Evolutionary conservation across 2,888 invertebrate genomes (phyloP), one percentile per base, ranked within the genome.

Genomic region (Brachyopa scutellaris): DNA sequence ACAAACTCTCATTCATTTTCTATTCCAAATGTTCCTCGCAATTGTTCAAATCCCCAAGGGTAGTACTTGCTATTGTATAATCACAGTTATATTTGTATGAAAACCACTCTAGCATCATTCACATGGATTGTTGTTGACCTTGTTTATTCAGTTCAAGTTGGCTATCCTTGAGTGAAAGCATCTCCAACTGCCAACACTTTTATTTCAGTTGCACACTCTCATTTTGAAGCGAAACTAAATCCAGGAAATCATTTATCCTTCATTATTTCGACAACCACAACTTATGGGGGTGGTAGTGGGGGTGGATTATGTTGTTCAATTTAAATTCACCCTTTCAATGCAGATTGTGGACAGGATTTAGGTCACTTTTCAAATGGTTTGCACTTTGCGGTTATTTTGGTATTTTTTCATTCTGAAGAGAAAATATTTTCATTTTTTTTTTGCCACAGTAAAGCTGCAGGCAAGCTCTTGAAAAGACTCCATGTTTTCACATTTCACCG

Each of bases 121-220:
- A 47, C 47, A 31, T 49, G 59, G 21, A 42, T 67, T 49, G 36
- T 15, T 69, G 61, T 67, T 79, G 74, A 79, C 79, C 79, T 79
- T 79, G 79, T 74, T n/a, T 61, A 49, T 26, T 45, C 38, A 40
- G 66, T 61, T 66, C 73, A 73, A 79, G 73, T 67, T 67, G 17
- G 59, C 33, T 67, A 53, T 64, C 64, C 72, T 77, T 62, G 53
- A 51, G 33, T 55, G 19, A 53, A 55, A 38, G 38, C 23, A n/a
- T 49, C 59, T 15, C 26, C 7, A 33, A 13, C 21, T 31, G 42
- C 23, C 1, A 36, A 9, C 47, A 23, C 15, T 5, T 19, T 0
- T 21, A 11, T 17, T 21, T 21, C 31, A 11, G 19, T 17, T 31
- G 36, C 13, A 11, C n/a, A 36, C 5, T 11, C 1, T 7, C 26